phyloP scores from a whole-genome alignment of 2,113 vertebrate species.

The Saguinus midas region DNA sequence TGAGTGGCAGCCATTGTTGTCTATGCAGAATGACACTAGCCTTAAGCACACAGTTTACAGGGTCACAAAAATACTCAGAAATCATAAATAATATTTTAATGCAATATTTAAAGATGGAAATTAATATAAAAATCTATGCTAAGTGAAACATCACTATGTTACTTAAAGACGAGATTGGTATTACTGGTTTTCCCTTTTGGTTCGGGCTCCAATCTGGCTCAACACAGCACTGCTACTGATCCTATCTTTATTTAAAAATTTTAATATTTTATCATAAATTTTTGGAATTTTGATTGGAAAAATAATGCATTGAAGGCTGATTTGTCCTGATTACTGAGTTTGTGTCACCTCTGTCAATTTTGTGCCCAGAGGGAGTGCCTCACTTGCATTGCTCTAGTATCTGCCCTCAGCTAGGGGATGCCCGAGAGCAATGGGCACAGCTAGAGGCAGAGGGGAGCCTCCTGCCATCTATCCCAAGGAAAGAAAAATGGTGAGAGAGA shows the following conservation, averaged over 20 bases:
- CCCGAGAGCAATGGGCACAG: neutral
- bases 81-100: slow-evolving; percentile 27
- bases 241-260: neutral
- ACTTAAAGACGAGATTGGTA: neutral
- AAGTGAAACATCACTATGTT: neutral
- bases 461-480: neutral
- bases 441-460: neutral
- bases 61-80: neutral
- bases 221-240: neutral
- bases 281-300: neutral
- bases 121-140: neutral
- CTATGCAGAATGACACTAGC: neutral
- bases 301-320: neutral
- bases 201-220: neutral
- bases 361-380: neutral
- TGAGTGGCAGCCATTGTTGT: neutral
- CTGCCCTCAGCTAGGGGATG: neutral
- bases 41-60: neutral
- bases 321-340: neutral
- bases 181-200: neutral
- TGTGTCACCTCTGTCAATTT: neutral
- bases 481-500: neutral
- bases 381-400: neutral
- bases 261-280: neutral
- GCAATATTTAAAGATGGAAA: neutral